A percentile compares a stretch with the other conserved stretches of the same genome.
phyloP scores from a whole-genome alignment of 2,113 vertebrate species.

The Zosterops borbonicus region DNA sequence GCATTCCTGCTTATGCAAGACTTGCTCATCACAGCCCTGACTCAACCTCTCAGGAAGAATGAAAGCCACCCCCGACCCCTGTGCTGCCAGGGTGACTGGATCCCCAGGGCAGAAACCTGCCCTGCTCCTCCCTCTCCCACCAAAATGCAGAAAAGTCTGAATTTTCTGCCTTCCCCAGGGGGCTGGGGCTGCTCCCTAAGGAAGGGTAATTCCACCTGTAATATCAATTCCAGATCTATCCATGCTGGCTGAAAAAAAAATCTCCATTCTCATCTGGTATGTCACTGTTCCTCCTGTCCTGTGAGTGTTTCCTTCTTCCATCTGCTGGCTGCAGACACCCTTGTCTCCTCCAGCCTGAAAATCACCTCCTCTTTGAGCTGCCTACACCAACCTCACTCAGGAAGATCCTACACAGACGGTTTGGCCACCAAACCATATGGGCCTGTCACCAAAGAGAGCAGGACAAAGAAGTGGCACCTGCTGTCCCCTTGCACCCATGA shows the following conservation, averaged over 20 bases:
- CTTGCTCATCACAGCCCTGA: slow-evolving; percentile 44
- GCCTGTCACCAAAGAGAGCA: background rate
- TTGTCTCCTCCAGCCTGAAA: background rate
- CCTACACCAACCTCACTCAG: background rate
- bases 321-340: accelerated
- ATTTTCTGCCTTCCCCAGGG: background rate
- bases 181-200: background rate
- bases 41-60: slow-evolving; percentile 21
- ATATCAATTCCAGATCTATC: background rate
- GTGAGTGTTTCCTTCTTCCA: background rate
- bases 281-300: background rate
- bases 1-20: slow-evolving; percentile 59
- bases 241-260: background rate
- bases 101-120: slow-evolving; percentile 3
- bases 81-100: slow-evolving; percentile 4
- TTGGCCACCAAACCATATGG: background rate
- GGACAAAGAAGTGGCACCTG: background rate
- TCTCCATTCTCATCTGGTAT: background rate
- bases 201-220: background rate
- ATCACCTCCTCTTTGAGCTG: background rate
- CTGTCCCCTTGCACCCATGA: accelerated
- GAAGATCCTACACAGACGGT: background rate
- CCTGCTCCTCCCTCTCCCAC: background rate
- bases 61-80: slow-evolving; percentile 40
- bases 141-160: slow-evolving; percentile 5